Conservation (phyloP, 2,113 vertebrate genomes). For the Prolemur simus region DNA sequence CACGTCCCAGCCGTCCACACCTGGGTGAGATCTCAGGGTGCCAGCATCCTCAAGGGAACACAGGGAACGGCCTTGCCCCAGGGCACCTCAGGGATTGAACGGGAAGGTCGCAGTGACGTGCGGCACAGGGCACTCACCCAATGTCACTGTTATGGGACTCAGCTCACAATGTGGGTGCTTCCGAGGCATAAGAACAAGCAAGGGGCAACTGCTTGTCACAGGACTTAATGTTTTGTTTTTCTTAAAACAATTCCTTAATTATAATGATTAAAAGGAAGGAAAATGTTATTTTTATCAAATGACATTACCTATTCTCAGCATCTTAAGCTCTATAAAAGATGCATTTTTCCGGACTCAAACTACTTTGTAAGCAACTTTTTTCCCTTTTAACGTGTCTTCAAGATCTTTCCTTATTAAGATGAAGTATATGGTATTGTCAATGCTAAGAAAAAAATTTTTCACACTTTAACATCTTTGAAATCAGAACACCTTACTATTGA, state of each 20-base stretch:
- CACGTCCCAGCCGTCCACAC: background rate
- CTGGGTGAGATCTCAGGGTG: accelerated
- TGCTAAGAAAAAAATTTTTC: background rate
- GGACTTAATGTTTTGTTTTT: background rate
- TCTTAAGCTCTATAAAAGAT: background rate
- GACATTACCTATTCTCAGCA: background rate
- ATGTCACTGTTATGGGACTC: too few relatives aligned
- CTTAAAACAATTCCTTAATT: background rate
- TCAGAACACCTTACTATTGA: background rate
- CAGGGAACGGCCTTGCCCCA: too few relatives aligned
- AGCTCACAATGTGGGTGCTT: too few relatives aligned
- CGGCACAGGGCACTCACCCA: too few relatives aligned
- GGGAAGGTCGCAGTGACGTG: too few relatives aligned
- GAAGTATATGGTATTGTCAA: accelerated
- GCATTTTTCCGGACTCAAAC: accelerated
- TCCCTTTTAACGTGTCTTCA: background rate
- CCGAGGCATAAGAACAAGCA: background rate
- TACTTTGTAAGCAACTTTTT: background rate
- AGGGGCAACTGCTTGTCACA: too few relatives aligned
- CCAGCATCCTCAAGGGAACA: too few relatives aligned
- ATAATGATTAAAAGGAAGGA: background rate
- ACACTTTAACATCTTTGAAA: background rate
- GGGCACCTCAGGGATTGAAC: background rate
- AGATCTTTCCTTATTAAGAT: too few relatives aligned
- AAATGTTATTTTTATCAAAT: background rate